Percentiles rank a stretch among this genome's conserved stretches.
phyloP scores from a whole-genome alignment of 2,888 invertebrate species.

The Ischnus inquisitorius region DNA sequence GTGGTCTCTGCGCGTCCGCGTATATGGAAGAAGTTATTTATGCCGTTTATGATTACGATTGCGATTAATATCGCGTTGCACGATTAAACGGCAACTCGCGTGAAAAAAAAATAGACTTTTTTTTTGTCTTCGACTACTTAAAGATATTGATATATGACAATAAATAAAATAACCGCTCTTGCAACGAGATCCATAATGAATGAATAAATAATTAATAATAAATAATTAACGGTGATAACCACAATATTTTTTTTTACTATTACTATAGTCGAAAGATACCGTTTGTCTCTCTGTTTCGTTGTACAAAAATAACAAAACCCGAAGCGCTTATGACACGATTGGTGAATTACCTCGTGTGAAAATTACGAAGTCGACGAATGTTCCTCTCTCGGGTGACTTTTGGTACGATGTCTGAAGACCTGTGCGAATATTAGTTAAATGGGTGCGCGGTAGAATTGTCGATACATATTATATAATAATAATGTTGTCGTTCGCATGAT shows the following conservation, averaged over 20 bases:
- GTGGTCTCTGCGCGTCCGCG: background rate
- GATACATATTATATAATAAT: conserved; percentile 1
- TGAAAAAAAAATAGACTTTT: background rate
- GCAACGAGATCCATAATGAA: background rate
- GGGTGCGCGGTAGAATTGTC: background rate
- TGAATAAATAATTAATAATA: conserved; percentile 11
- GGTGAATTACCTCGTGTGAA: background rate
- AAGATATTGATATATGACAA: background rate
- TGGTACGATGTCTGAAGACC: background rate
- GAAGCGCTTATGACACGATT: conserved; percentile 29
- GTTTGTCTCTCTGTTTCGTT: conserved; percentile 68
- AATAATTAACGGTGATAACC: conserved; percentile 9
- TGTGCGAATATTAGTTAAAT: background rate
- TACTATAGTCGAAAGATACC: conserved; percentile 52
- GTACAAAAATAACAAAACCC: conserved; percentile 73
- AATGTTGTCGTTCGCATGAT: conserved; percentile 29
- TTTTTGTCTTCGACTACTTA: background rate
- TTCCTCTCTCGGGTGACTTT: background rate
- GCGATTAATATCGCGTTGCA: conserved; percentile 1
- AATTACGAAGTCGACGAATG: background rate
- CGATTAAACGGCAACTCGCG: background rate
- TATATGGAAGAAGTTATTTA: conserved; percentile 20
- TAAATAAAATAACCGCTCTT: background rate
- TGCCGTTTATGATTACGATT: conserved; percentile 7
- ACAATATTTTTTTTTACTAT: background rate